Base-by-base conservation (phyloP, 2,113 vertebrate species). In the Polypterus senegalus region DNA sequence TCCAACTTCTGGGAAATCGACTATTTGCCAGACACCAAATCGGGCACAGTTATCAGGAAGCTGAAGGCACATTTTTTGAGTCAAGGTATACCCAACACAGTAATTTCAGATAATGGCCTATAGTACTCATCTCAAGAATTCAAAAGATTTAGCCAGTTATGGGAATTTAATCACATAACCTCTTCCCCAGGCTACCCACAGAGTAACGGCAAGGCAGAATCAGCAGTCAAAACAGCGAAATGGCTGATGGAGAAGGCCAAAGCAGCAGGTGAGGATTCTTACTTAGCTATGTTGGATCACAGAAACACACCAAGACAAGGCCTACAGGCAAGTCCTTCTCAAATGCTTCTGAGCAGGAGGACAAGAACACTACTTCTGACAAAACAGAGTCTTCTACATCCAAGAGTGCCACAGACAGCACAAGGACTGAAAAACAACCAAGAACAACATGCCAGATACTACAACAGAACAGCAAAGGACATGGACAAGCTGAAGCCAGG, bases 211-310 rank as follows among this genome's bases (percentile, higher is more conserved):
- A 62, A 62, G 7, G 49, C 43, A 7, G 51, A 9, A 4, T 55
- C 54, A 7, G 9, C 54, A 55, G 27, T 63, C 2, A 63, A 63
- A 48, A 63, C 62, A 58, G 62, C 56, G 9, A 63, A 63, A 48
- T 5, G 56, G 27, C 55, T 58, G 3, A 63, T 58, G 47, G 43
- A n/a, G 9, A 57, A 53, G 47, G 61, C 49, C 5, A 54, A 45
- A 6, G 9, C 8, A 46, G 61, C 61, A 9, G 43, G 61, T 46
- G 44, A 9, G 27, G 61, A 62, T n/a, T 49, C n/a, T 3, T 62
- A 53, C 9, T n/a, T 53, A 3, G 61, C 61, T 7, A 4, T 62
- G 4, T 10, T 62, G 43, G 51, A 62, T n/a, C 61, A 62, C 51
- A 27, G 45, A 27, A 62, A 54, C 7, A 55, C 3, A 8, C 44